These are phyloP conservation scores for Euwallacea similis DNA, from an alignment of 1,140 invertebrate genomes.

Conservation along the genomic window DNA sequence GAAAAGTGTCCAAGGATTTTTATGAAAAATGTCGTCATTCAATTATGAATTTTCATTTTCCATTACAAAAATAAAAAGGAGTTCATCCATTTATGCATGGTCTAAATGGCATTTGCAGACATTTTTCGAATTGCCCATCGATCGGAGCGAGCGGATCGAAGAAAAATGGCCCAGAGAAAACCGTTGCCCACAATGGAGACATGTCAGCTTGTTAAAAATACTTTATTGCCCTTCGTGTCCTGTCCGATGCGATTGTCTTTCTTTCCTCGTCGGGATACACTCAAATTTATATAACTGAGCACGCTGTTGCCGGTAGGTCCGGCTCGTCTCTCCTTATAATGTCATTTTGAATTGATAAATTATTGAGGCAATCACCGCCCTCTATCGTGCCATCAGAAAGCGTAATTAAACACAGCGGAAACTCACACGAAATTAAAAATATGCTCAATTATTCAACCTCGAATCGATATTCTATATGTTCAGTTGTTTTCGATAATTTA, in stretches of 20 bases:
- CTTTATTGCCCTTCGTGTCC: slow-evolving; percentile 36
- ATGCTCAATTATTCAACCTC: slow-evolving; percentile 5
- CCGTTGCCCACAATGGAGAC: slow-evolving; percentile 33
- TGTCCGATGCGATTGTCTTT: slow-evolving; percentile 34
- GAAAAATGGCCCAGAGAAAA: slow-evolving; percentile 16
- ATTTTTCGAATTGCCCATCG: slow-evolving; percentile 26
- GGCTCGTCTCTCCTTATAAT: slow-evolving; percentile 14
- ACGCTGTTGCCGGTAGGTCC: slow-evolving; percentile 22
- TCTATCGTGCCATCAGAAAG: background rate
- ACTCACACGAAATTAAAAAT: slow-evolving; percentile 12
- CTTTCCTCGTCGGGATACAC: slow-evolving; percentile 19
- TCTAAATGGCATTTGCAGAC: slow-evolving; percentile 3
- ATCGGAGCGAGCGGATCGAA: background rate
- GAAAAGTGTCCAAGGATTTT: too few relatives aligned
- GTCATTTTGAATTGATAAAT: background rate
- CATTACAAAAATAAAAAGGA: too few relatives aligned
- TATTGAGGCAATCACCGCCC: slow-evolving; percentile 3
- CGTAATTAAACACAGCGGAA: slow-evolving; percentile 4
- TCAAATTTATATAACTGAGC: slow-evolving; percentile 38
- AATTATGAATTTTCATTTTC: too few relatives aligned
- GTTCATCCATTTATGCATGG: too few relatives aligned
- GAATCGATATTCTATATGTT: slow-evolving; percentile 6
- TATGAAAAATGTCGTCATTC: too few relatives aligned
- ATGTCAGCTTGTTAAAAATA: slow-evolving; percentile 43
- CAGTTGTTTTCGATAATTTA: slow-evolving; percentile 30